Evolutionary conservation across 2,888 invertebrate genomes (phyloP), one percentile per base, ranked within the genome.

Genomic region (Protophormia terraenovae): DNA sequence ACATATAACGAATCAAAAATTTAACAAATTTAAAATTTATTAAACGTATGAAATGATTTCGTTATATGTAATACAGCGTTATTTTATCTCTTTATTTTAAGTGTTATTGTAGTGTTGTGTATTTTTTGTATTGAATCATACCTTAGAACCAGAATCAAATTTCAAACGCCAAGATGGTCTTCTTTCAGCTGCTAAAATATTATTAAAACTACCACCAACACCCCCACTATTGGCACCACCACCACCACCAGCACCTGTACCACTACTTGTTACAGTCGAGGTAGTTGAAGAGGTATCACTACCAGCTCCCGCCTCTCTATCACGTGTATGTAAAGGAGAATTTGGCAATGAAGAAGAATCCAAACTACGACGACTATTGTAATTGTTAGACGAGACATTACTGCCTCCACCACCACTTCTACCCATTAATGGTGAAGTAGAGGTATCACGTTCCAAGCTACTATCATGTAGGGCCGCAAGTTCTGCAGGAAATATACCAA

Each of bases 101-200:
- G 75, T 84, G 69, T 82, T 75, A 66, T 77, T 73, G 55, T 78
- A n/a, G n/a, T 75, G 79, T 85, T 82, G 83, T 84, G 66, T 84
- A 32, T 64, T 86, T 66, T 66, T 55, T 80, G 75, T 66, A 55
- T 72, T 47, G 66, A 76, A 69, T 41, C 91, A 90, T 95, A 97
- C 97, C 97, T 97, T 98, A 94, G 96, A 97, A 93, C 96, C 94
- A 93, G 97, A 96, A 94, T 97, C 97, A 93, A 97, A 96, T 93
- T 96, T 95, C 90, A 98, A 95, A 93, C 97, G 95, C 98, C 98
- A 98, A 89, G 97, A 97, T 53, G 98, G 97, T 91, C 97, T 95
- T 89, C 97, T 95, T 93, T 97, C 97, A 41, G 91, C 90, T 84
- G 90, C 87, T 87, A 84, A 64, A 87, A 64, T 78, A 78, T 75